Evolutionary conservation across 2,113 vertebrate genomes (phyloP), one percentile per base, ranked within the genome.

Genomic region (Scalopus aquaticus): DNA sequence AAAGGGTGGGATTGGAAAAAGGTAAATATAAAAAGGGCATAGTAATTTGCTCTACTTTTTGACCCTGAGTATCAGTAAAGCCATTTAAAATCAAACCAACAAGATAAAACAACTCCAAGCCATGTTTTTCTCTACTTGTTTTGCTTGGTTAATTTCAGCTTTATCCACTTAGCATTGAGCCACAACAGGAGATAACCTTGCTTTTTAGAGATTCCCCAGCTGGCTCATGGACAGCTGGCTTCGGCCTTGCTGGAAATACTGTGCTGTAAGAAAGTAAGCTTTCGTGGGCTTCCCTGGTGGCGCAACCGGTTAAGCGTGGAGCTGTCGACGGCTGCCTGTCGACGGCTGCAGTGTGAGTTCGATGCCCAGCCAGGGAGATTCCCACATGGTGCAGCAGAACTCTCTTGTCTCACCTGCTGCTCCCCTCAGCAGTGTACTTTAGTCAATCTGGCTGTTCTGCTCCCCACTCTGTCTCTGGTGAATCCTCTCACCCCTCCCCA

Each of bases 21-120:
- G 79, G 49, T 44, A 91, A 72, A 80, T 6, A 15, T 46, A 69
- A 86, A 19, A 94, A 17, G 16, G 3, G 9, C 11, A 69, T 42
- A 86, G 1, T 72, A 87, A 67, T 72, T 87, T 96, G 24, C 30
- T 92, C 15, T 91, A n/a, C 64, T n/a, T 95, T 77, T 91, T 46
- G n/a, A 65, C 35, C 9, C 22, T 17, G 70, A 70, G 26, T 64
- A 79, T 69, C 24, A 72, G 60, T 65, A 74, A 56, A 79, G 9
- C 16, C 37, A 92, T 74, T 93, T 91, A 69, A 89, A 70, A 86
- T 39, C 17, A 94, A 84, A 26, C 13, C 62, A 44, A 30, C 30
- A n/a, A n/a, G n/a, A n/a, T 58, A 56, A 88, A 62, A 62, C 10
- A 56, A 82, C 16, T 35, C 42, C 16, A 84, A 65, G 44, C 13